Percentiles rank a stretch among this genome's conserved stretches.
phyloP scores from a whole-genome alignment of 2,113 vertebrate genomes.

The Bubalus kerabau region DNA sequence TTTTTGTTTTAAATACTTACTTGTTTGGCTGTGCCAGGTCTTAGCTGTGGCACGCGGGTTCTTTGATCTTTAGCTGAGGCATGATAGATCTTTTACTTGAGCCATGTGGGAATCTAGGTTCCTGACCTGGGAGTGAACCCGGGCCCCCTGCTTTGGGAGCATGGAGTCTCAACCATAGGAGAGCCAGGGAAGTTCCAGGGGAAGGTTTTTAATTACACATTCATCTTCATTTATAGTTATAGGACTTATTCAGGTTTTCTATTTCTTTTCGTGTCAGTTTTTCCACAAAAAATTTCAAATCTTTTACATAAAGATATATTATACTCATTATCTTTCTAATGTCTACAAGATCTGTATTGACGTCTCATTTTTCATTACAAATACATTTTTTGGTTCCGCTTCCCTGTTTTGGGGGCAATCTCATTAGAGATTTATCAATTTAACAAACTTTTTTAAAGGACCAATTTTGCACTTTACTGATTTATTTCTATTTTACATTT shows the following conservation, averaged over 20 bases:
- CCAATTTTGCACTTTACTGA: neutral
- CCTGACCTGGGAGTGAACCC: neutral
- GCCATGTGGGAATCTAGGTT: neutral
- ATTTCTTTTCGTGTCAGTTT: neutral
- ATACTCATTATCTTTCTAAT: neutral
- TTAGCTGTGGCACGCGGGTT: neutral
- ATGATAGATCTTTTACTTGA: neutral
- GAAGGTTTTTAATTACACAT: neutral
- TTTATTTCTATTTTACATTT: neutral
- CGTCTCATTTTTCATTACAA: neutral
- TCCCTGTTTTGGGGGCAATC: neutral
- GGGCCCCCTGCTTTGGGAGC: neutral
- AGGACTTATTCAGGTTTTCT: neutral
- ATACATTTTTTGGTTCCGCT: neutral
- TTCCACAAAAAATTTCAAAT: neutral
- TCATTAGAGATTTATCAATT: neutral
- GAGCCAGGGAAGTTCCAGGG: neutral
- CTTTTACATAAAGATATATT: neutral
- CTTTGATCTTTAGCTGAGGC: neutral
- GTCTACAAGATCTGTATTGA: neutral
- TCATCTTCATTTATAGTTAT: neutral
- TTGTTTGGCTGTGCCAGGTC: neutral
- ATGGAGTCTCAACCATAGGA: neutral
- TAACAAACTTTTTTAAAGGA: neutral
- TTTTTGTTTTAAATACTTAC: neutral